These are phyloP conservation scores for Bombus pascuorum DNA, from an alignment of 1,140 invertebrate species.

Conservation along the genomic window DNA sequence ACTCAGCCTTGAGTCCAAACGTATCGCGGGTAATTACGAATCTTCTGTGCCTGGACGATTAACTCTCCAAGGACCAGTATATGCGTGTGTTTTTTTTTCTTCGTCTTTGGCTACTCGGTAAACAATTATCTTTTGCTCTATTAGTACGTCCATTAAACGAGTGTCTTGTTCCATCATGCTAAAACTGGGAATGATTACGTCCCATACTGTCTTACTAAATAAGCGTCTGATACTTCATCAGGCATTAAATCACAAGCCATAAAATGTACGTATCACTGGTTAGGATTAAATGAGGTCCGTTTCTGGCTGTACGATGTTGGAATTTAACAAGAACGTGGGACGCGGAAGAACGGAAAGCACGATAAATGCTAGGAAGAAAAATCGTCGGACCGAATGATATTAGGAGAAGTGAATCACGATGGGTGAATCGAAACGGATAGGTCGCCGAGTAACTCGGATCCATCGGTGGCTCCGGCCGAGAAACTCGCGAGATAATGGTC, in stretches of 20 bases:
- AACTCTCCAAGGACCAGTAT: background rate
- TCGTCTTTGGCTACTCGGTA: background rate
- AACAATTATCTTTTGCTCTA: conserved; percentile 18
- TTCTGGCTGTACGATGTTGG: background rate
- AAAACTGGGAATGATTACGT: background rate
- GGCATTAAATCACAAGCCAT: background rate
- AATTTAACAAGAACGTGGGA: background rate
- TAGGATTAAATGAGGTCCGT: background rate
- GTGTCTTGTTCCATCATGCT: background rate
- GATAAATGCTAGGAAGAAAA: background rate
- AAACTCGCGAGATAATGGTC: conserved; percentile 67
- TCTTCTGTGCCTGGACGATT: background rate
- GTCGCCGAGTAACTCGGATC: conserved; percentile 57
- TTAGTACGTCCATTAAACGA: conserved; percentile 10
- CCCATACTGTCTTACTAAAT: background rate
- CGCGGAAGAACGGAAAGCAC: background rate
- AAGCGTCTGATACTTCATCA: background rate
- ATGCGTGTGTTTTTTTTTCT: background rate
- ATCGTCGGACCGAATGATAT: background rate
- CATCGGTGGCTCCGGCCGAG: conserved; percentile 38
- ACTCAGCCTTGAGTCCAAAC: conserved; percentile 28
- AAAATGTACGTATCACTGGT: background rate
- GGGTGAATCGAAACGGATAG: conserved; percentile 36
- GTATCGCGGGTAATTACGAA: conserved; percentile 19
- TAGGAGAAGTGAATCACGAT: background rate